Conservation (phyloP, 2,888 invertebrate genomes). For the Dryobotodes eremita region DNA sequence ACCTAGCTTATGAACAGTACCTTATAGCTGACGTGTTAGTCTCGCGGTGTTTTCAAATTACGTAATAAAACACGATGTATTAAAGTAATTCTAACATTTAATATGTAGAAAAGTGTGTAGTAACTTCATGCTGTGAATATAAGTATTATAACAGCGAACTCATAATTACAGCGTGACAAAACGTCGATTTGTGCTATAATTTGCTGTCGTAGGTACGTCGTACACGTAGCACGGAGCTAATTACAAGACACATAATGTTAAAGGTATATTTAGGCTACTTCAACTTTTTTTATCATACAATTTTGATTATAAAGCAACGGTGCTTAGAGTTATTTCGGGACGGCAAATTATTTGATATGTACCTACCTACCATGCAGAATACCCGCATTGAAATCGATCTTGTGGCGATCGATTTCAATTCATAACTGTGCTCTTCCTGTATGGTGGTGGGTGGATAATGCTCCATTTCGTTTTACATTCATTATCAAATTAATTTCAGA, state of each 20-base stretch:
- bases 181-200: conserved; percentile 20
- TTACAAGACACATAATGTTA: conserved; percentile 21
- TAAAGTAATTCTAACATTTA: conserved; percentile 10
- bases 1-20: conserved; percentile 2
- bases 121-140: conserved; percentile 32
- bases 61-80: conserved; percentile 21
- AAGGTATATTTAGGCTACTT: conserved; percentile 23
- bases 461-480: neutral
- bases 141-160: conserved; percentile 4
- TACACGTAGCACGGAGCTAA: neutral
- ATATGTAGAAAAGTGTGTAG: conserved; percentile 12
- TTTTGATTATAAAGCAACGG: neutral
- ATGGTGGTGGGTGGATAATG: neutral
- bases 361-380: neutral
- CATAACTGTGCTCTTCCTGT: neutral
- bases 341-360: neutral
- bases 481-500: neutral
- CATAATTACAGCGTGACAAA: conserved; percentile 37
- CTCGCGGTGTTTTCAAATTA: conserved; percentile 9
- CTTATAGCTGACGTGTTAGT: conserved; percentile 1
- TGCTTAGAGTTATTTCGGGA: neutral
- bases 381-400: conserved; percentile 38
- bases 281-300: neutral
- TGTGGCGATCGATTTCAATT: too few species aligned
- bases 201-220: neutral